Base-by-base conservation (phyloP, 2,797 vertebrate species). In the Cyprinodon diabolis region DNA sequence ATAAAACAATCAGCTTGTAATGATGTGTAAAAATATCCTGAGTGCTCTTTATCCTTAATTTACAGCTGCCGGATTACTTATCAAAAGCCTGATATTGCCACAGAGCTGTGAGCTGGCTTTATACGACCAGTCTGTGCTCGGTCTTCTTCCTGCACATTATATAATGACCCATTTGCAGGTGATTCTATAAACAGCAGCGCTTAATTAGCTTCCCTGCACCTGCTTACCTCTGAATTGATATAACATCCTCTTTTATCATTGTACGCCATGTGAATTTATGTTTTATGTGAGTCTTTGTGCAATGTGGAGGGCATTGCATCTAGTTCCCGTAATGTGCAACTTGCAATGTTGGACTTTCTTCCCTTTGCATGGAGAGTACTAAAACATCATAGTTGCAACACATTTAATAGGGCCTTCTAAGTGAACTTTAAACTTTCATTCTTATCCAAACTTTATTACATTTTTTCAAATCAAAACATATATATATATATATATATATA, bases 281-380 rank as follows among this genome's bases (percentile, higher is more conserved):
- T 12, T 49, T 49, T 49, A 13, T 37, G 58, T 62, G 30, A 19
- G 19, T 58, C 40, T 62, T 25, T 37, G 15, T 40, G 2, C 19
- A 11, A 7, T 45, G 40, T 48, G 56, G 9, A 45, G 45, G 70
- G 56, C 25, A 72, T 52, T 13, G 21, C 54, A 66, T 68, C 37
- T 43, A 25, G 1, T 37, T 74, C 67, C 12, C 2, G 58, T 3
- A 65, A 65, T 65, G 62, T 65, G 21, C 21, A 51, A 55, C 55
- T 23, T 58, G 45, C 47, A 11, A n/a, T 15, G 2, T 25, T 78
- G 76, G 69, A 67, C 81, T 75, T 47, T 78, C 57, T 60, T 35
- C 43, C 37, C 49, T 56, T 8, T 6, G 6, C 62, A 25, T 8
- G 45, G 13, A 30, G 7, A n/a, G 8, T 23, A 47, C 9, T 37